Evolutionary conservation across 2,113 vertebrate genomes (phyloP).

Genomic region (Hippocampus guttulatus): DNA sequence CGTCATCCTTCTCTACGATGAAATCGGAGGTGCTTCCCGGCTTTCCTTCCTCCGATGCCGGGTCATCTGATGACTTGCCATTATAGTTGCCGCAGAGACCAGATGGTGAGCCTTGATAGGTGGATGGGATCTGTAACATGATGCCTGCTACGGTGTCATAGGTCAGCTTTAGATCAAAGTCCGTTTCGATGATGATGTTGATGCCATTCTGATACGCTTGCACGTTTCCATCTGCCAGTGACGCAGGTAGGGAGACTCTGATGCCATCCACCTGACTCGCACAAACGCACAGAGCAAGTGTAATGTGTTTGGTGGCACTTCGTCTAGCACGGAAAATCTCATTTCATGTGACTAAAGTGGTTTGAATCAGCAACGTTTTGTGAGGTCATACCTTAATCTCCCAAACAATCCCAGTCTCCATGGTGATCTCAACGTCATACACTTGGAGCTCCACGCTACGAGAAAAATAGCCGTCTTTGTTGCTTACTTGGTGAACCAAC

Average conservation of each 20-base stretch:
- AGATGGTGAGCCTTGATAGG: neutral
- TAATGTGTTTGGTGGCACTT: neutral
- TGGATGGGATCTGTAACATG: conserved; percentile 20
- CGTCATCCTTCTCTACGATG: neutral
- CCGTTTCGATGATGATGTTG: conserved; percentile 22
- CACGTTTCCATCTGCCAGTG: conserved; percentile 11
- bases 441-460: conserved; percentile 17
- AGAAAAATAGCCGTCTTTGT: neutral
- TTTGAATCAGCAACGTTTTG: neutral
- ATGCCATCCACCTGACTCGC: conserved; percentile 19
- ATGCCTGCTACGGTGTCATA: conserved; percentile 15
- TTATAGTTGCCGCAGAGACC: conserved; percentile 38
- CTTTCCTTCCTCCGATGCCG: neutral
- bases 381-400: conserved; percentile 21
- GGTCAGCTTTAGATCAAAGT: conserved; percentile 23
- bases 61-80: neutral
- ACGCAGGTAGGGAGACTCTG: conserved; percentile 8
- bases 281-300: neutral
- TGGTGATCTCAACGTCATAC: conserved; percentile 10
- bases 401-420: conserved; percentile 18
- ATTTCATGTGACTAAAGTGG: neutral
- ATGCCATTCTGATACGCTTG: conserved; percentile 25
- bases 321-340: neutral
- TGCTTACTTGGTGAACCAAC: conserved; percentile 6
- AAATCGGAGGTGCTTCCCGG: neutral